Percentiles rank a stretch among this genome's conserved stretches.
Conservation (phyloP, 2,888 invertebrate genomes). For the Spodoptera exigua region DNA sequence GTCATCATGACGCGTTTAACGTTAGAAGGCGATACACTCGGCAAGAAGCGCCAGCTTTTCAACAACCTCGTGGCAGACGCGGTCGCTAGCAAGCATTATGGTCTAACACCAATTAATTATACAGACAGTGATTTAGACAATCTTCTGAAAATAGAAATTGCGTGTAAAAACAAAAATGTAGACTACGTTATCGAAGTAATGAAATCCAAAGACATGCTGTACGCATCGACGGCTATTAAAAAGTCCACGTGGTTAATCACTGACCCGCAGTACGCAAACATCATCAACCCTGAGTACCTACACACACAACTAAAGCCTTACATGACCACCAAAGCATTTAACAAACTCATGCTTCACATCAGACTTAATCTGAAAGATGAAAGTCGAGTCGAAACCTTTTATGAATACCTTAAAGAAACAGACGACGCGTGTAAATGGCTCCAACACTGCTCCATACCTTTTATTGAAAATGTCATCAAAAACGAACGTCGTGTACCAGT, state of each 20-base stretch:
- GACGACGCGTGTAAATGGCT: slow-evolving; percentile 73
- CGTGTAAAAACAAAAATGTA: slow-evolving; percentile 65
- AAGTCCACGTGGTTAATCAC: slow-evolving; percentile 73
- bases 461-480: slow-evolving; percentile 65
- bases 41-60: too few species aligned
- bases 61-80: slow-evolving; percentile 53
- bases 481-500: slow-evolving; percentile 50
- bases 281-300: slow-evolving; percentile 57
- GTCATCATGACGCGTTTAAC: slow-evolving; percentile 58
- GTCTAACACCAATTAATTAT: slow-evolving; percentile 55
- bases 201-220: slow-evolving; percentile 74
- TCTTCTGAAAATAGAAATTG: slow-evolving; percentile 74
- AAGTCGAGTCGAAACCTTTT: too few species aligned
- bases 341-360: too few species aligned
- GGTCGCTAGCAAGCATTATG: slow-evolving; percentile 42
- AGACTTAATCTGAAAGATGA: too few species aligned
- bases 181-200: slow-evolving; percentile 70
- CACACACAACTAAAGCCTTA: slow-evolving; percentile 69
- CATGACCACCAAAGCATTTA: slow-evolving; percentile 63
- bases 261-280: slow-evolving; percentile 67
- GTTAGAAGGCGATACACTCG: slow-evolving; percentile 44
- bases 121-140: slow-evolving; percentile 68
- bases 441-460: slow-evolving; percentile 71
- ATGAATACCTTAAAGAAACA: slow-evolving; percentile 62
- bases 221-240: slow-evolving; percentile 74